phyloP scores from a whole-genome alignment of 2,888 invertebrate genomes.

The Agrenia bidenticulata region DNA sequence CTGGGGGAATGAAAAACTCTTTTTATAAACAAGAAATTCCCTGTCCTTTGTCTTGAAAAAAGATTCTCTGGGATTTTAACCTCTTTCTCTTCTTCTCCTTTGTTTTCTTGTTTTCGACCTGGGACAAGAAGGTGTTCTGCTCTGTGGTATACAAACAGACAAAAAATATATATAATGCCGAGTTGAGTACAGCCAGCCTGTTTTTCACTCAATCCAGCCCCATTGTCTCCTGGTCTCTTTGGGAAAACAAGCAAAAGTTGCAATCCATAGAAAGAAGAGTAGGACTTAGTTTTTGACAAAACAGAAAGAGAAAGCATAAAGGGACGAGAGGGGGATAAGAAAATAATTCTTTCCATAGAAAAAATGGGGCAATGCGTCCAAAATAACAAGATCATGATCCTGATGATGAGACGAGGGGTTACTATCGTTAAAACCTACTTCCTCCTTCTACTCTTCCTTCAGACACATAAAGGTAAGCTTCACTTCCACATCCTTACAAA shows the following conservation, averaged over 20 bases:
- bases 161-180: neutral
- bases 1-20: too few species aligned
- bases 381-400: constrained; percentile 26
- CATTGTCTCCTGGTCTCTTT: neutral
- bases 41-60: constrained; percentile 7
- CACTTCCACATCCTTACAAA: neutral
- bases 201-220: neutral
- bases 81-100: constrained; percentile 6
- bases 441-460: constrained; percentile 39
- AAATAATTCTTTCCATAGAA: too few species aligned
- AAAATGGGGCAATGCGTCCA: constrained; percentile 17
- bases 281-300: constrained; percentile 2
- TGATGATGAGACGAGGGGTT: constrained; percentile 25
- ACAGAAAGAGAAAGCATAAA: neutral
- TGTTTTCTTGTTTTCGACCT: constrained; percentile 3
- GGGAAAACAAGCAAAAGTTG: constrained; percentile 15
- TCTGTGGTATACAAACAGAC: neutral
- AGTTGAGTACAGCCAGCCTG: too few species aligned
- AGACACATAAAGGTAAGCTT: constrained; percentile 40
- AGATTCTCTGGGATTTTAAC: neutral
- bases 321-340: too few species aligned
- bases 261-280: neutral
- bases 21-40: too few species aligned
- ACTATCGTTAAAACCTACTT: constrained; percentile 40
- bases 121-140: constrained; percentile 8